Percentiles rank a stretch among this genome's conserved stretches.
Conservation (phyloP, 1,140 invertebrate species). For the Meloidogyne floridensis region DNA sequence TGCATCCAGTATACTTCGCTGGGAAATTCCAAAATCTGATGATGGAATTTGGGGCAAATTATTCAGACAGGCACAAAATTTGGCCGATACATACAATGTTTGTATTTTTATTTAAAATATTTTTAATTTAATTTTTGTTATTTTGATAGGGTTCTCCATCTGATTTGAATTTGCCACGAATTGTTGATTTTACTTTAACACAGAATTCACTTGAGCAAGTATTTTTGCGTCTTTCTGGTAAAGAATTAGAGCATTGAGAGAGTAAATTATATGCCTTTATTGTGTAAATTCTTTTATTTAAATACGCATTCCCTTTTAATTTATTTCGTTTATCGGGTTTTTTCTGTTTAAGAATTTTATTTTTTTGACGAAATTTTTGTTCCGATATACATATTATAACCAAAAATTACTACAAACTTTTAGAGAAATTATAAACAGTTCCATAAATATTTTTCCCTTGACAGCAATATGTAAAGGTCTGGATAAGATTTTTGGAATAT, state of each 20-base stretch:
- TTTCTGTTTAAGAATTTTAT: slow-evolving; percentile 3
- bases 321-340: neutral
- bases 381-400: neutral
- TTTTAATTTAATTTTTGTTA: neutral
- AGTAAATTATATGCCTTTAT: neutral
- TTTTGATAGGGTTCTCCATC: neutral
- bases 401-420: too few relatives aligned
- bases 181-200: slow-evolving; percentile 49
- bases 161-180: slow-evolving; percentile 32
- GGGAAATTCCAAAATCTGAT: slow-evolving; percentile 44
- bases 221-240: slow-evolving; percentile 36
- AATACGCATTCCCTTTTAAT: neutral
- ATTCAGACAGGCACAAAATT: slow-evolving; percentile 39
- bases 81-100: slow-evolving; percentile 43
- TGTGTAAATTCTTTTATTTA: neutral
- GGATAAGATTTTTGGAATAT: too few relatives aligned
- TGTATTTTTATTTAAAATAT: neutral
- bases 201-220: slow-evolving; percentile 54
- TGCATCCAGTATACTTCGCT: slow-evolving; percentile 33
- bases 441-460: too few relatives aligned
- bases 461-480: too few relatives aligned
- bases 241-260: neutral
- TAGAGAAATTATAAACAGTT: too few relatives aligned
- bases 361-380: neutral
- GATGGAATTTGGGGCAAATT: slow-evolving; percentile 37